Conservation (phyloP, 30 jellyfish, hydroid and myxozoan genomes). For the Pseudorhiza aurosa region DNA sequence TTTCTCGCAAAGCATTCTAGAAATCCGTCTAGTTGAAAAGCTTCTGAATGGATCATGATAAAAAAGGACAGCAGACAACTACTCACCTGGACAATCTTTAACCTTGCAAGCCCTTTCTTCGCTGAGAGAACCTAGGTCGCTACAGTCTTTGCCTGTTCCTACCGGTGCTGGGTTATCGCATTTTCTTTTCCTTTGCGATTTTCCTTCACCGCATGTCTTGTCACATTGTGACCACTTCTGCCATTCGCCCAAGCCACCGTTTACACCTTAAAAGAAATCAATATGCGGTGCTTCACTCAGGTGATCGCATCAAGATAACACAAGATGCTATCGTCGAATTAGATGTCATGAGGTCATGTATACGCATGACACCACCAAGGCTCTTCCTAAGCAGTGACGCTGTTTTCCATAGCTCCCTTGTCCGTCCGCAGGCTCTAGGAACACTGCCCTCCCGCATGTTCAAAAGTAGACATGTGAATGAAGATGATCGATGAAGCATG, state of each 20-base stretch:
- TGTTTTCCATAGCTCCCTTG: background rate
- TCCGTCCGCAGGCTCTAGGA: background rate
- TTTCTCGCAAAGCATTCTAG: no score
- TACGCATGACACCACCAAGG: background rate
- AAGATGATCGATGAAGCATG: no score
- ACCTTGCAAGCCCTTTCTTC: slow-evolving; percentile 26
- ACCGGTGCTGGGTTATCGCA: slow-evolving; percentile 54
- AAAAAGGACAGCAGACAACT: background rate
- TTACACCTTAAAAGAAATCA: background rate
- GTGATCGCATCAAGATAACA: background rate
- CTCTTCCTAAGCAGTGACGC: background rate
- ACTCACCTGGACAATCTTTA: slow-evolving; percentile 58
- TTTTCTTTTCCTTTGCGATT: slow-evolving; percentile 9
- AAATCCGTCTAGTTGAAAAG: no score
- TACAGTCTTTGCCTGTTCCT: slow-evolving; percentile 46
- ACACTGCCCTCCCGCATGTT: no score
- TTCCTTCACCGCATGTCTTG: slow-evolving; percentile 53
- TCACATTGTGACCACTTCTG: slow-evolving; percentile 41
- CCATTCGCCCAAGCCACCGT: slow-evolving; percentile 68
- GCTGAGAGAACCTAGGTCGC: slow-evolving; percentile 7
- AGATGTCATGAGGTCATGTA: background rate
- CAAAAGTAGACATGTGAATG: no score
- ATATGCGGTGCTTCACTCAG: background rate
- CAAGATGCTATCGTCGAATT: background rate
- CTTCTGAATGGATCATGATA: background rate